Conservation (phyloP, 23 tunicate species). For the Styela clava region DNA sequence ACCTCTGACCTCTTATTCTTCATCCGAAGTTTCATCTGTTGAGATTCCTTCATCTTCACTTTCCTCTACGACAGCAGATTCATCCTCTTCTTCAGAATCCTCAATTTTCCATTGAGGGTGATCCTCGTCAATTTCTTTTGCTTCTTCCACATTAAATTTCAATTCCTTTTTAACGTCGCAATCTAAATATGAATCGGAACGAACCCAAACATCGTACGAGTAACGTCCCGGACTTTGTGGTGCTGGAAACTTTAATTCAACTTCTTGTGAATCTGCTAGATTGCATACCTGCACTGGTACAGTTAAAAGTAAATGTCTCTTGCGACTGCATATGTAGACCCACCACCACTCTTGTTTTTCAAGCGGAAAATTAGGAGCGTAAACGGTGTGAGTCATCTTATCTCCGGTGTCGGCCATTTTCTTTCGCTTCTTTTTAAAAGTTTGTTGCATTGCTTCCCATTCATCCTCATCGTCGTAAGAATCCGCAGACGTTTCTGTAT, state of each 20-base stretch:
- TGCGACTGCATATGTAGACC: constrained; percentile 85
- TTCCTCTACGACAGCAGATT: constrained; percentile 34
- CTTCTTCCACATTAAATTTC: constrained; percentile 74
- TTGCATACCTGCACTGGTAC: constrained; percentile 67
- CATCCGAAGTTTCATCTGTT: constrained; percentile 42
- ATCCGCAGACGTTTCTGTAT: constrained; percentile 4
- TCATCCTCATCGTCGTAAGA: constrained; percentile 39
- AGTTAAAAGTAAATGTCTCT: constrained; percentile 59
- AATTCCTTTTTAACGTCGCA: constrained; percentile 44
- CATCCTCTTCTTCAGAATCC: constrained; percentile 63
- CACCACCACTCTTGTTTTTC: constrained; percentile 99
- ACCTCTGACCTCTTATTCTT: background rate
- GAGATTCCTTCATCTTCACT: constrained; percentile 96
- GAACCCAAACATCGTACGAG: constrained; percentile 67
- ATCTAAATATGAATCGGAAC: constrained; percentile 86
- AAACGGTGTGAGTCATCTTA: constrained; percentile 93
- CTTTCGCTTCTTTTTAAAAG: constrained; percentile 55
- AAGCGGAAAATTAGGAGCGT: constrained; percentile 73
- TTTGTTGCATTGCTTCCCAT: constrained; percentile 78
- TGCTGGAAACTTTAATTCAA: constrained; percentile 92
- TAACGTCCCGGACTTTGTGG: constrained; percentile 84
- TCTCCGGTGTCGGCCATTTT: constrained; percentile 13
- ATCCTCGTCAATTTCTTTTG: constrained; percentile 68
- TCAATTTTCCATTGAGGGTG: constrained; percentile 92
- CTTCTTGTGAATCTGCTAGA: constrained; percentile 41